Percentiles rank a stretch among this genome's conserved stretches.
Conservation (phyloP, 2,888 invertebrate genomes). For the Digitonthophagus gazella region DNA sequence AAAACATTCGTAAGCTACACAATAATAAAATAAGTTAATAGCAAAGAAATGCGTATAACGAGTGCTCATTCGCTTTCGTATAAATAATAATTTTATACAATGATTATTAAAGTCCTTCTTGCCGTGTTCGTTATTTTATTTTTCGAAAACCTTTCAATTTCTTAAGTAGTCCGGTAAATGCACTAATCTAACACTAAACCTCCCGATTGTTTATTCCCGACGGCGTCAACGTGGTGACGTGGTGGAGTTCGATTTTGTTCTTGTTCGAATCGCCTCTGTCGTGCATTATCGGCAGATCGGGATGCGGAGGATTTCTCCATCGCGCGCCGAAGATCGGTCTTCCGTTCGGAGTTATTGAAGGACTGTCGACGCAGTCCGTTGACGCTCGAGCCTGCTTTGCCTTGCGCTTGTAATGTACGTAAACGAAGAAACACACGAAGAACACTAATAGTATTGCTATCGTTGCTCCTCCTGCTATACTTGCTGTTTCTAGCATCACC, state of each 20-base stretch:
- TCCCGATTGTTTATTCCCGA: slow-evolving; percentile 31
- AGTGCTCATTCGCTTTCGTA: slow-evolving; percentile 39
- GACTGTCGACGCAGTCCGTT: slow-evolving; percentile 48
- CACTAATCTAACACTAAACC: slow-evolving; percentile 28
- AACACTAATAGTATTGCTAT: slow-evolving; percentile 68
- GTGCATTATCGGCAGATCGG: slow-evolving; percentile 34
- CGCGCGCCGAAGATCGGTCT: slow-evolving; percentile 47
- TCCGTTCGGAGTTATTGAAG: slow-evolving; percentile 31
- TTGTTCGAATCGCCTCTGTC: slow-evolving; percentile 35
- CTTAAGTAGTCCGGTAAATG: background rate
- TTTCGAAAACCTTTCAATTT: background rate
- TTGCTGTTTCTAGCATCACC: slow-evolving; percentile 84
- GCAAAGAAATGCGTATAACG: slow-evolving; percentile 47
- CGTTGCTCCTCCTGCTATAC: slow-evolving; percentile 82
- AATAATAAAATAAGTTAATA: slow-evolving; percentile 45
- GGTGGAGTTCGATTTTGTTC: slow-evolving; percentile 41
- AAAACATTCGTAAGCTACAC: slow-evolving; percentile 25
- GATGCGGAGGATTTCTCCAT: slow-evolving; percentile 40
- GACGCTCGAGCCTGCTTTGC: slow-evolving; percentile 45
- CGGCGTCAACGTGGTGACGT: slow-evolving; percentile 42
- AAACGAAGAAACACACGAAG: slow-evolving; percentile 66
- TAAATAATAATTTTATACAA: slow-evolving; percentile 39
- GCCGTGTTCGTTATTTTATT: background rate
- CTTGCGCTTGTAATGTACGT: slow-evolving; percentile 64
- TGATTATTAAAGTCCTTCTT: background rate